phyloP scores from a whole-genome alignment of 2,113 vertebrate genomes.

The Mustelus asterias region DNA sequence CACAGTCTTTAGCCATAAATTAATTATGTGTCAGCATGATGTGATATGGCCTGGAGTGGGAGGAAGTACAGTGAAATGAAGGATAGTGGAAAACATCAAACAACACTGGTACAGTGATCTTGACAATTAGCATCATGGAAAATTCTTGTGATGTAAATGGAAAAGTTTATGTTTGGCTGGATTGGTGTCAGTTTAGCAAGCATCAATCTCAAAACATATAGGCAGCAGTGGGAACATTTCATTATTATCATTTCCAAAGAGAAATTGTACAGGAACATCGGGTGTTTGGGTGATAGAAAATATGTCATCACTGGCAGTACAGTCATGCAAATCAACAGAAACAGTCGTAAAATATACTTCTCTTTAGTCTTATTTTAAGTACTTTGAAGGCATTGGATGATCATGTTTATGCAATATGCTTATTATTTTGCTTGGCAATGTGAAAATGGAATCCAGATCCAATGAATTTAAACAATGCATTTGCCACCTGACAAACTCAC shows the following conservation, averaged over 20 bases:
- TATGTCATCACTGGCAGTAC: not conserved
- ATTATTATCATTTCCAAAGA: not conserved
- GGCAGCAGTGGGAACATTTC: not conserved
- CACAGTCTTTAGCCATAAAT: too few species aligned
- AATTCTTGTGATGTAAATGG: too few species aligned
- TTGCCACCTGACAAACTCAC: not conserved
- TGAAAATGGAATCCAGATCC: not conserved
- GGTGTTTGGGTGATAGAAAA: too few species aligned
- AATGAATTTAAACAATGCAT: not conserved
- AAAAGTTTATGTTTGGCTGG: not conserved
- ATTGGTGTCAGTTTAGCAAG: not conserved
- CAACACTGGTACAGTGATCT: too few species aligned
- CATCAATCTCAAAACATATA: not conserved
- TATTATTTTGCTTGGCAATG: not conserved
- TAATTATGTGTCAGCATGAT: too few species aligned
- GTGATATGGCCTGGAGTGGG: too few species aligned
- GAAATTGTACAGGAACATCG: too few species aligned
- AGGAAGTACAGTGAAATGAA: too few species aligned
- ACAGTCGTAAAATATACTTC: not conserved
- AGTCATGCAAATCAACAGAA: not conserved
- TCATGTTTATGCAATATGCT: not conserved
- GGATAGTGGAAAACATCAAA: too few species aligned
- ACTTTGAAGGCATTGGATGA: not conserved
- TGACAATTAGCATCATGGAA: too few species aligned
- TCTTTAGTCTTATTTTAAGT: not conserved